Evolutionary conservation across 2,888 invertebrate species (phyloP), one percentile per base, ranked within the genome.

Genomic region (Polydrusus cervinus): DNA sequence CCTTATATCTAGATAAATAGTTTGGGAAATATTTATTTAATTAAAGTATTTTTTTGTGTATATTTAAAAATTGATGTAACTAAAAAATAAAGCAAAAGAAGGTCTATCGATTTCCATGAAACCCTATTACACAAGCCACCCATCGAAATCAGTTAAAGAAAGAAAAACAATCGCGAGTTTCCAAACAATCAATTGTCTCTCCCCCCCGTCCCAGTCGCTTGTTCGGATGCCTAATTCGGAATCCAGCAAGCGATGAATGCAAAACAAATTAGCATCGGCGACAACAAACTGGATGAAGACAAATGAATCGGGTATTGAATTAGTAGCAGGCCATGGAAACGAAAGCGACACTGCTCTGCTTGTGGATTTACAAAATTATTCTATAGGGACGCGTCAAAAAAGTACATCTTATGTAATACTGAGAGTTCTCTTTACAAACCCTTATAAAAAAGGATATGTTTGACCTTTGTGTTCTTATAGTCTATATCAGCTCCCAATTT

Each of bases 111-210:
- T 62, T 25, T 2, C 8, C 20, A 20, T 25, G 49, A 66, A 66
- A 40, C 66, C 66, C 16, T 34, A 51, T 30, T n/a, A n/a, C n/a
- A 18, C 40, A 66, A 11, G 20, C 53, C 10, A 66, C 40, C 49
- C 34, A 45, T 6, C 49, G 18, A 18, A 51, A 53, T 40, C 38
- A 51, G 51, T 40, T 38, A 34, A 53, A 30, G 53, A 16, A 66
- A 57, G 67, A 57, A 68, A 68, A 68, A 68, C 67, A 68, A 68
- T 68, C 45, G 55, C 57, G 30, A 53, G 43, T 55, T 67, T 45
- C 40, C 67, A 55, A 68, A 55, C 67, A 68, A 68, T 55, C 67
- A 68, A 55, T 68, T 68, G 67, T 68, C 51, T 64, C 49, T 30
- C 30, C 61, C 60, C 30, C 51, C 49, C 49, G 30, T 16, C 61